Evolutionary conservation across 2,113 vertebrate species (phyloP), one percentile per base, ranked within the genome.

Genomic region (Nothocercus nigrocapillus): DNA sequence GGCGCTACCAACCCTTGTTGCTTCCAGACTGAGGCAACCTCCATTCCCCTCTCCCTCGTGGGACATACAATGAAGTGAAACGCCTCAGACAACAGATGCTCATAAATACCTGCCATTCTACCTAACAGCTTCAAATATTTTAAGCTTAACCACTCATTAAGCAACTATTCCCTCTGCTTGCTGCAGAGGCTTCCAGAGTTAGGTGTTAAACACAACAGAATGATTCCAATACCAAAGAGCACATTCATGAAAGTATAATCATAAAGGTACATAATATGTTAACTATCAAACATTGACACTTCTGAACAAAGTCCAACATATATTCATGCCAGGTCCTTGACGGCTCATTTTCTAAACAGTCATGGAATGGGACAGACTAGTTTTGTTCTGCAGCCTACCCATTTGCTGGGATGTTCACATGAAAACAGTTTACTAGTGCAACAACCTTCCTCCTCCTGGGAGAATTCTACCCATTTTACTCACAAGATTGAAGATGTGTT

Each of bases 251-350:
- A 28, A 30, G 53, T 30, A 82, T 59, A 84, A 62, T 90, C 61
- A 74, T 32, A 68, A 36, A 38, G 75, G 86, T 87, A 93, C 25
- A 75, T 25, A 70, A 69, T 53, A 53, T 2, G 0, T 38, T 38
- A 93, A 92, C 4, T 2, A 94, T 92, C 86, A 93, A 93, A 88
- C 38, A 34, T 81, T 92, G 96, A 92, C 77, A 72, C 77, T 78
- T 75, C 80, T 40, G 83, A 95, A 54, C 86, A 51, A 97, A 95
- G 91, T 96, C 86, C 94, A 86, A 9, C 3, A 2, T 7, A 72
- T 10, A 72, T 81, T 83, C 21, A 20, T n/a, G 34, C 77, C 66
- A 75, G 56, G 73, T 63, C 6, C 0, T 51, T 45, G 61, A 84
- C 3, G 67, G 61, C 67, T 88, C 88, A 72, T 75, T 83, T 92